These are phyloP conservation scores for Lycophotia porphyrea DNA, from an alignment of 2,888 invertebrate species.

Conservation along the genomic window DNA sequence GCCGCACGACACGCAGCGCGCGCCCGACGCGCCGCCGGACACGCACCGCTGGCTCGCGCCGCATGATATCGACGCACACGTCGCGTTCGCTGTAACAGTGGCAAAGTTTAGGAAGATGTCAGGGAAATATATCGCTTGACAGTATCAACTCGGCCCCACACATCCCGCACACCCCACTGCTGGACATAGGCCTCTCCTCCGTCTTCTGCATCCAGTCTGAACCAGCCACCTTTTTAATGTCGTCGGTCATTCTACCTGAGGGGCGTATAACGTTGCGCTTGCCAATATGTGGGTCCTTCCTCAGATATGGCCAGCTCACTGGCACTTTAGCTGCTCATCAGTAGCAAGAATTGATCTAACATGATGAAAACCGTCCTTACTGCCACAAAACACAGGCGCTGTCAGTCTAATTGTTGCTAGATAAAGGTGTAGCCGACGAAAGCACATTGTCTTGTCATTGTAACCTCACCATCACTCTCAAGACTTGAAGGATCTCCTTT, in stretches of 20 bases:
- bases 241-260: neutral
- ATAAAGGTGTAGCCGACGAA: neutral
- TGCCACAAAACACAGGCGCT: neutral
- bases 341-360: neutral
- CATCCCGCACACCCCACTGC: neutral
- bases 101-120: neutral
- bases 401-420: neutral
- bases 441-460: neutral
- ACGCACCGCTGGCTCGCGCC: slow-evolving; percentile 84
- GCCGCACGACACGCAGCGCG: slow-evolving; percentile 81
- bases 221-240: neutral
- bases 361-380: neutral
- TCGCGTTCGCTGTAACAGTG: slow-evolving; percentile 81
- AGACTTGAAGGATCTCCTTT: neutral
- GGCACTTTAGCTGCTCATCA: neutral
- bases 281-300: neutral
- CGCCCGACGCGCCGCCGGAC: slow-evolving; percentile 83
- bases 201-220: neutral
- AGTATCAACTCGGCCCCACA: neutral
- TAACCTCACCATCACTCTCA: neutral
- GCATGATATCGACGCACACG: slow-evolving; percentile 82
- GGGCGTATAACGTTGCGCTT: neutral
- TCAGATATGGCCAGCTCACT: neutral
- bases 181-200: neutral
- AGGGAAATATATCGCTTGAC: too few relatives aligned